Evolutionary conservation across 2,888 invertebrate species (phyloP).

Genomic region (Craniophora ligustri): DNA sequence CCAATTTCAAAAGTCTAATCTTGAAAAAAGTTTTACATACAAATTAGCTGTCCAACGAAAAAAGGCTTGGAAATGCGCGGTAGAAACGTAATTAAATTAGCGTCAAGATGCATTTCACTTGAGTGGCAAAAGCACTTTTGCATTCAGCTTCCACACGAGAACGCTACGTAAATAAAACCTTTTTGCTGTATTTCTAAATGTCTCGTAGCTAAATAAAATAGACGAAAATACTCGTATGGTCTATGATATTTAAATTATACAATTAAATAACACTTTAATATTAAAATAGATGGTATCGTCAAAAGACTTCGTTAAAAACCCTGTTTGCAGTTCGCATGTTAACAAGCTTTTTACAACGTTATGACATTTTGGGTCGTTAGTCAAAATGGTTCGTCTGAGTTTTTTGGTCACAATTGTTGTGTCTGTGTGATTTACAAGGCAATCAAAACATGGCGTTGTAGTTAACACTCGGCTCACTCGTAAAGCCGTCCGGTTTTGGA

Average conservation of each 20-base stretch:
- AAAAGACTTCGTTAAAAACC: slow-evolving; percentile 15
- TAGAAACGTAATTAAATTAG: slow-evolving; percentile 37
- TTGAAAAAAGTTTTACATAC: background rate
- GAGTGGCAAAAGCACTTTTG: slow-evolving; percentile 20
- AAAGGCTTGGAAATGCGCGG: slow-evolving; percentile 13
- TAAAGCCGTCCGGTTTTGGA: slow-evolving; percentile 45
- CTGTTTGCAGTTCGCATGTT: slow-evolving; percentile 25
- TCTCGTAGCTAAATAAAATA: background rate
- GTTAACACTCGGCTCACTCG: slow-evolving; percentile 33
- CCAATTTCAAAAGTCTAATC: slow-evolving; percentile 21
- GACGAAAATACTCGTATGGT: background rate
- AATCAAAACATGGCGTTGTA: slow-evolving; percentile 42
- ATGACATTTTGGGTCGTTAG: slow-evolving; percentile 34
- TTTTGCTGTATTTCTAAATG: slow-evolving; percentile 4
- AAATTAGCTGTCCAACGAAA: slow-evolving; percentile 14
- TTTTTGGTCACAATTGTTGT: slow-evolving; percentile 39
- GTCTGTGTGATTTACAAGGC: slow-evolving; percentile 44
- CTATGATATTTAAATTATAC: no score
- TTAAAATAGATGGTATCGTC: background rate
- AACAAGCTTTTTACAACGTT: slow-evolving; percentile 31
- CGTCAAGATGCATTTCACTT: slow-evolving; percentile 38
- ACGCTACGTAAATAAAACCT: slow-evolving; percentile 5
- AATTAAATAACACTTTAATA: background rate
- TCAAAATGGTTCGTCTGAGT: slow-evolving; percentile 46
- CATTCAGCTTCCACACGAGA: slow-evolving; percentile 17